A percentile compares a stretch with the other conserved stretches of the same genome.
Conservation (phyloP, 2,797 vertebrate species). For the Alectoris magna region DNA sequence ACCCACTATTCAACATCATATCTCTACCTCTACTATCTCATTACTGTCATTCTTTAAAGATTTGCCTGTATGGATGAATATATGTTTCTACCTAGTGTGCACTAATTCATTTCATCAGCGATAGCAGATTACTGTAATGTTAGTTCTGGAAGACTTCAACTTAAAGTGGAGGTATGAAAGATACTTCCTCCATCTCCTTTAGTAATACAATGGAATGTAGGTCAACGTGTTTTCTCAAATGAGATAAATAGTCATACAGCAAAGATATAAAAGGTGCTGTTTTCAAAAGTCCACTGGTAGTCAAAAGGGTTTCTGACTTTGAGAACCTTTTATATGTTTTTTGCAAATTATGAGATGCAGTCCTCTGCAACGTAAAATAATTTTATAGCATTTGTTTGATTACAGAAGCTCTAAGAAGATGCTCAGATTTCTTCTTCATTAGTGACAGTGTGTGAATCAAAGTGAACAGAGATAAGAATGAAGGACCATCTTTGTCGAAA, state of each 20-base stretch:
- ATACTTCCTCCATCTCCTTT: background rate
- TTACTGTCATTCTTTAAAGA: background rate
- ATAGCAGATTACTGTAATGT: background rate
- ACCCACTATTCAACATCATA: background rate
- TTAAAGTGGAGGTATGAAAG: background rate
- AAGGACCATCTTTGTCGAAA: background rate
- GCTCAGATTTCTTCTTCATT: background rate
- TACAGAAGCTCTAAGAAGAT: background rate
- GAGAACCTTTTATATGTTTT: background rate
- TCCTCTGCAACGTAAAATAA: background rate
- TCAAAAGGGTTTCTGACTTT: background rate
- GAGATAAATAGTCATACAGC: fast-evolving
- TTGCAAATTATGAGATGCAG: background rate
- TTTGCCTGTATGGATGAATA: background rate
- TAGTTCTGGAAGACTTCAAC: background rate
- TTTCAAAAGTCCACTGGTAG: background rate
- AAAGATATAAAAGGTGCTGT: background rate
- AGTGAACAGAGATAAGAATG: background rate
- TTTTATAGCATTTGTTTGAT: background rate
- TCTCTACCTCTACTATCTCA: background rate
- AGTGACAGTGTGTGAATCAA: background rate
- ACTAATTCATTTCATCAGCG: background rate
- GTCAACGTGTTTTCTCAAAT: background rate
- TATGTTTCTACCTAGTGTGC: background rate
- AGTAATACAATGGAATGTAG: background rate